Evolutionary conservation across 2,113 vertebrate species (phyloP).

Genomic region (Bolborhynchus lineola): DNA sequence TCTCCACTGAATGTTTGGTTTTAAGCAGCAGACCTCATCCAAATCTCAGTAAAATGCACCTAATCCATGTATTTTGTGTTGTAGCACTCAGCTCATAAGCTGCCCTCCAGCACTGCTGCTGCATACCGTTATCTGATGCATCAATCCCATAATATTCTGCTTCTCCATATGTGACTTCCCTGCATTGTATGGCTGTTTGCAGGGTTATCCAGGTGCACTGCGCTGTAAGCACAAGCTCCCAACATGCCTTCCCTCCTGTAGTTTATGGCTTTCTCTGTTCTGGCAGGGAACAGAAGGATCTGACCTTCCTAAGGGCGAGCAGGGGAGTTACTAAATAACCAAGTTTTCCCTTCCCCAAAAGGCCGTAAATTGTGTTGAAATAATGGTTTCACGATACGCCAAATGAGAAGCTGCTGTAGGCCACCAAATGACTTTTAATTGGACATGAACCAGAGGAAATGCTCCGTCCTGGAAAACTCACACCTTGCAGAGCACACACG

Average conservation of each 20-base stretch:
- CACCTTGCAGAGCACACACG: background rate
- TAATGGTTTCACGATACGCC: slow-evolving; percentile 58
- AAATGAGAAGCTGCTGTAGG: slow-evolving; percentile 59
- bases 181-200: background rate
- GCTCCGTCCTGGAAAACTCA: background rate
- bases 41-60: background rate
- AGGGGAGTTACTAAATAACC: slow-evolving; percentile 68
- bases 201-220: background rate
- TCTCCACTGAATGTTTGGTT: background rate
- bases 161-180: background rate
- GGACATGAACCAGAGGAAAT: slow-evolving; percentile 20
- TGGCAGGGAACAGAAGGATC: slow-evolving; percentile 55
- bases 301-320: slow-evolving; percentile 61
- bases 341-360: slow-evolving; percentile 61
- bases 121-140: background rate
- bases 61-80: background rate
- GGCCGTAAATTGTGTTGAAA: slow-evolving; percentile 73
- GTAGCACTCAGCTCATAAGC: background rate
- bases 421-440: slow-evolving; percentile 58
- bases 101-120: background rate
- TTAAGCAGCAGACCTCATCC: background rate
- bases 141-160: background rate
- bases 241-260: background rate
- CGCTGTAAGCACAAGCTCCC: background rate
- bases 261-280: slow-evolving; percentile 44